Evolutionary conservation across 2,113 vertebrate genomes (phyloP).

Genomic region (Globicephala melas): DNA sequence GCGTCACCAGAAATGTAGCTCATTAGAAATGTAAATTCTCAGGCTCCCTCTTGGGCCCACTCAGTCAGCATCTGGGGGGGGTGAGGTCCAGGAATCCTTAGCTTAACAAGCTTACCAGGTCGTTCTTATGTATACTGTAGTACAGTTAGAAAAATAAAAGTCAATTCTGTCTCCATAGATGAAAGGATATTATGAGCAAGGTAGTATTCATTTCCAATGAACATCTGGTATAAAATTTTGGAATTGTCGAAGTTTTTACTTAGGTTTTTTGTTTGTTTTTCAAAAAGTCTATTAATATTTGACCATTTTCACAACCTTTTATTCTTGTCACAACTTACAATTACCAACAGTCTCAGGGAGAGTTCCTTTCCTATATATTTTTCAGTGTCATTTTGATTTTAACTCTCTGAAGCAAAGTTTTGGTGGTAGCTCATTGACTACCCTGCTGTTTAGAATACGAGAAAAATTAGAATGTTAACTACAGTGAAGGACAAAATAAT

Average conservation of each 20-base stretch:
- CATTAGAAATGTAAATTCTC: neutral
- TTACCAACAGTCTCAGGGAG: neutral
- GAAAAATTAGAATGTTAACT: neutral
- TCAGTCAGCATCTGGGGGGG: neutral
- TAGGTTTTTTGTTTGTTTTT: neutral
- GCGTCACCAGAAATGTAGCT: neutral
- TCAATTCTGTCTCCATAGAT: neutral
- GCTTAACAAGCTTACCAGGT: neutral
- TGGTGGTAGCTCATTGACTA: neutral
- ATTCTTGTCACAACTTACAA: neutral
- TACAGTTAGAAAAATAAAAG: neutral
- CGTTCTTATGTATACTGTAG: neutral
- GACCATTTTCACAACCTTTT: neutral
- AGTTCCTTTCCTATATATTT: neutral
- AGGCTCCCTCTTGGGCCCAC: neutral
- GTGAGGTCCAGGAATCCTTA: neutral
- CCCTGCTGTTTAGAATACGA: neutral
- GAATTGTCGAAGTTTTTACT: neutral
- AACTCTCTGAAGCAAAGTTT: neutral
- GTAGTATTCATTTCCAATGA: neutral
- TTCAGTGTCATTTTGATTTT: slow-evolving; percentile 23
- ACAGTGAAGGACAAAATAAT: neutral
- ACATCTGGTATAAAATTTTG: neutral
- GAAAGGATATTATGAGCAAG: neutral
- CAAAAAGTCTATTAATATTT: neutral